Conservation (phyloP, 2,113 vertebrate genomes). For the Leucoraja erinaceus region DNA sequence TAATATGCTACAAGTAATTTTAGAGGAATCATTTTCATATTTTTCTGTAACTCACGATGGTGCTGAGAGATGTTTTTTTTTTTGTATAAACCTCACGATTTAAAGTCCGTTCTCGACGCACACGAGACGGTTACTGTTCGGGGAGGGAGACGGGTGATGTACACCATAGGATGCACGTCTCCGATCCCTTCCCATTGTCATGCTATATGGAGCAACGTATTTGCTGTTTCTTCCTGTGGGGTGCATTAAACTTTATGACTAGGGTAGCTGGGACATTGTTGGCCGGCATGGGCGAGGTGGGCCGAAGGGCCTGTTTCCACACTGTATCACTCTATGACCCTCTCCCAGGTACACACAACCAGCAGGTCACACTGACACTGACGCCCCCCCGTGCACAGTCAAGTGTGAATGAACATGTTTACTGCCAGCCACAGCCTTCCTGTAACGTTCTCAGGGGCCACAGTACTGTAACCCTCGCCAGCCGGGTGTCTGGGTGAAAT, state of each 20-base stretch:
- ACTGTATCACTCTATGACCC: too few species aligned
- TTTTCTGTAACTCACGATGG: conserved; percentile 33
- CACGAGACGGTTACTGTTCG: conserved; percentile 6
- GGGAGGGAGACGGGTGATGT: not conserved
- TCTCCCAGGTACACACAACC: not conserved
- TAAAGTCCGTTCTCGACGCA: not conserved
- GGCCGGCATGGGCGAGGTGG: too few species aligned
- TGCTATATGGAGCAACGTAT: not conserved
- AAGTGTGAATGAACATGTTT: conserved; percentile 15
- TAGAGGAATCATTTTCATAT: conserved; percentile 37
- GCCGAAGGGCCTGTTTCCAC: too few species aligned
- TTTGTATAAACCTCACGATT: conserved; percentile 16
- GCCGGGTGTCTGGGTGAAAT: not conserved
- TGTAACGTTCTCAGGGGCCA: not conserved
- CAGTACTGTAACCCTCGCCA: not conserved
- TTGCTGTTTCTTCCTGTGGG: not conserved
- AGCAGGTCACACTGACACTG: not conserved
- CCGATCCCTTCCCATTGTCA: not conserved
- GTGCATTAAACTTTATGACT: too few species aligned
- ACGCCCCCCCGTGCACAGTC: not conserved
- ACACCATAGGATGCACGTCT: not conserved
- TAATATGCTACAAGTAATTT: conserved; percentile 26
- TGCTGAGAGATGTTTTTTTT: conserved; percentile 5
- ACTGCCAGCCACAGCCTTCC: conserved; percentile 14
- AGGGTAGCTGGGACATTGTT: too few species aligned